These are phyloP conservation scores for Pantherophis vulpinus DNA, from an alignment of 2,797 vertebrate species.

Conservation along the genomic window DNA sequence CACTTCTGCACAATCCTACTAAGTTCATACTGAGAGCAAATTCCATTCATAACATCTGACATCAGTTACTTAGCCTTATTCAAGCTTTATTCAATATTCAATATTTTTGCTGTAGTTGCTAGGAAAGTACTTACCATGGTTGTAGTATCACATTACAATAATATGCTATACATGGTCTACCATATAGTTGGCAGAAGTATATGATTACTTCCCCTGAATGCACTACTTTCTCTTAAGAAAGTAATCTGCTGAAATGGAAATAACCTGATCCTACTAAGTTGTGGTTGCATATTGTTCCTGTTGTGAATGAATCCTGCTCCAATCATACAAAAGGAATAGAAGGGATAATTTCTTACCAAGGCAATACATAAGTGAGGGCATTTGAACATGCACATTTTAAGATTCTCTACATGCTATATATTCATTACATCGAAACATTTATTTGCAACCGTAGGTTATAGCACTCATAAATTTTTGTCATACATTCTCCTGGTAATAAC, in stretches of 20 bases:
- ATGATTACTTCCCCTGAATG: background rate
- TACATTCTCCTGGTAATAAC: background rate
- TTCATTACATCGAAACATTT: background rate
- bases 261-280: background rate
- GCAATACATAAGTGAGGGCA: background rate
- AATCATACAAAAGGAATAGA: background rate
- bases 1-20: background rate
- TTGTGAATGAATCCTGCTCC: background rate
- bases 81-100: background rate
- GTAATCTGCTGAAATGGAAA: background rate
- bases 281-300: background rate
- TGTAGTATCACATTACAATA: background rate
- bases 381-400: background rate
- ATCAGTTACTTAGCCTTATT: background rate
- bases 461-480: background rate
- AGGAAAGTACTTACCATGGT: background rate
- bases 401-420: background rate
- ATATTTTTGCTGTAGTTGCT: no score
- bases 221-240: background rate
- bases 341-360: background rate
- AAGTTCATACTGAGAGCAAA: conserved; percentile 2
- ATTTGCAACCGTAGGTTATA: background rate
- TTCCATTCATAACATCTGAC: background rate
- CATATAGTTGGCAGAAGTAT: background rate
- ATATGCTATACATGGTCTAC: background rate